Evolutionary conservation across 2,797 vertebrate genomes (phyloP), one percentile per base, ranked within the genome.

Genomic region (Enteromius radiatus): DNA sequence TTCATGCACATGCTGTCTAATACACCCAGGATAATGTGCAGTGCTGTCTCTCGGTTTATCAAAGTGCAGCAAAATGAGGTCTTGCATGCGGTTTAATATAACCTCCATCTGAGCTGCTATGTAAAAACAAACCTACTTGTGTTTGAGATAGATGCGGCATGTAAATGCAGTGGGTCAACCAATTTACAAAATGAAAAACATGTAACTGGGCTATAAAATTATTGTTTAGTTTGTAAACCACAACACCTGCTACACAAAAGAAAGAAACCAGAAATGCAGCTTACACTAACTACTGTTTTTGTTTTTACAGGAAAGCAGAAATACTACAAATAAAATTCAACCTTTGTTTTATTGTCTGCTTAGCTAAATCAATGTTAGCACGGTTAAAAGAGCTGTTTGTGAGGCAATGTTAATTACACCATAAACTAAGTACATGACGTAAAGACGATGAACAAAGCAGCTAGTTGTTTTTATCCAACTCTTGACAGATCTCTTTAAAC

Each of bases 401-500:
- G 10, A 36, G 31, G 26, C 21, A 9, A 1, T 21, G n/a, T 8
- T 21, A 75, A 59, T 28, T 31, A 19, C 23, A 43, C 17, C 17
- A 4, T 6, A 59, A 65, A 49, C 43, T 21, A n/a, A n/a, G n/a
- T n/a, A 12, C 11, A 36, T 43, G 12, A 23, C 23, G n/a, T 83
- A 68, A 23, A 70, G 12, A 74, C 28, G 1, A 31, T 33, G 78
- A 84, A 84, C 75, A 86, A 78, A 84, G 74, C 64, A 23, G 68
- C n/a, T 26, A 65, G 80, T 75, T 82, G 64, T 83, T 82, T 31
- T 69, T 54, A 41, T 65, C 28, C 11, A 63, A 49, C 45, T 31
- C 38, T n/a, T 59, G 26, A 76, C 49, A 43, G 38, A 68, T 59
- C 61, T 41, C 4, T 41, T 52, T 28, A 21, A 65, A 81, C 31